phyloP scores from a whole-genome alignment of 2,797 vertebrate species.

The Nasua narica region DNA sequence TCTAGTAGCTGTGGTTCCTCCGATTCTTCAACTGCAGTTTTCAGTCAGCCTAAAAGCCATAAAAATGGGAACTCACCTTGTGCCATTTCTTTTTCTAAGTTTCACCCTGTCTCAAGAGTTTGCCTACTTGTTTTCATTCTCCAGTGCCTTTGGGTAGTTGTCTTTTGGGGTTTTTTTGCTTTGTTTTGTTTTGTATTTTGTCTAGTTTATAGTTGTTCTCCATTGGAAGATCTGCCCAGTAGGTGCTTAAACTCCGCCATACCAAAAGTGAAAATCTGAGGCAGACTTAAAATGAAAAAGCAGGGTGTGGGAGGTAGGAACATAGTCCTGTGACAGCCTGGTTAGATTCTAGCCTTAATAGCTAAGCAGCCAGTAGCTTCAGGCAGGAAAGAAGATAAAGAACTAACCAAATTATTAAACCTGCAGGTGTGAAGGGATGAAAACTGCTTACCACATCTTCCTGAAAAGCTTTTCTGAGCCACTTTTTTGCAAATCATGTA shows the following conservation, averaged over 20 bases:
- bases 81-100: neutral
- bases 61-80: neutral
- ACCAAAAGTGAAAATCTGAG: constrained; percentile 1
- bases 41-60: neutral
- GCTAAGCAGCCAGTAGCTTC: neutral
- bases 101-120: neutral
- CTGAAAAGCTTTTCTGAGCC: neutral
- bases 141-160: neutral
- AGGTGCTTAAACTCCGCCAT: neutral
- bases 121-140: neutral
- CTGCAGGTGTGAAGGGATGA: neutral
- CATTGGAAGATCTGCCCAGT: neutral
- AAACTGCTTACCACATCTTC: neutral
- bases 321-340: neutral
- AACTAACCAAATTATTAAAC: neutral
- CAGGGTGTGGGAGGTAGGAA: neutral
- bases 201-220: neutral
- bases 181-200: neutral
- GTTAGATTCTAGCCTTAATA: neutral
- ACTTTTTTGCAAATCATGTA: neutral
- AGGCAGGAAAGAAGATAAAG: neutral
- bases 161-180: neutral
- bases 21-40: neutral
- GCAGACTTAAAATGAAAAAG: constrained; percentile 9
- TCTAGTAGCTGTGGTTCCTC: neutral